phyloP scores from a whole-genome alignment of 2,113 vertebrate species.

The Bolborhynchus lineola region DNA sequence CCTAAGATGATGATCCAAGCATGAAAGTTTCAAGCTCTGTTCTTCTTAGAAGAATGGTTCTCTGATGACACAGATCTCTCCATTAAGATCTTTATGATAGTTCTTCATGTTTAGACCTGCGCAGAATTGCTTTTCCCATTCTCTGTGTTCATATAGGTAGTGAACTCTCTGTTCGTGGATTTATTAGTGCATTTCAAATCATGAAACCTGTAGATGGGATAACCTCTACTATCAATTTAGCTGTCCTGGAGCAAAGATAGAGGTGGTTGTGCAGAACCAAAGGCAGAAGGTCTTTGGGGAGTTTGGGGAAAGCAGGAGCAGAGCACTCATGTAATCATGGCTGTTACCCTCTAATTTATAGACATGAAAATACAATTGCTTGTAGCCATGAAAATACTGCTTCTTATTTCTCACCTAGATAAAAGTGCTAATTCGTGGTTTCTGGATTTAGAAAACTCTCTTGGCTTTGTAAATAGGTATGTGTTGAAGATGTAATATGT shows the following conservation, averaged over 20 bases:
- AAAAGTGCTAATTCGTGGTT: neutral
- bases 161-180: neutral
- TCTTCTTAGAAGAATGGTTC: conserved; percentile 6
- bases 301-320: neutral
- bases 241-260: neutral
- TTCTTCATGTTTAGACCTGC: neutral
- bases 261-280: neutral
- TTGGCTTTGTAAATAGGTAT: neutral
- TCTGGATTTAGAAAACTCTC: neutral
- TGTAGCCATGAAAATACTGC: neutral
- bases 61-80: neutral
- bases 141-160: neutral
- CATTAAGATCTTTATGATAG: conserved; percentile 11
- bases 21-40: neutral
- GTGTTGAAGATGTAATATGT: neutral
- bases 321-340: neutral
- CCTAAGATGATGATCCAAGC: neutral
- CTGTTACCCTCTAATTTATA: neutral
- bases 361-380: neutral
- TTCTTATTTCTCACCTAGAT: neutral
- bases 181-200: neutral
- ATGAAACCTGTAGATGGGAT: neutral
- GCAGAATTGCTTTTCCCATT: neutral
- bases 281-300: neutral
- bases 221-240: neutral